A percentile compares a stretch with the other conserved stretches of the same genome.
Evolutionary conservation across 1,140 invertebrate species (phyloP).

Genomic region (Temnothorax nylanderi): DNA sequence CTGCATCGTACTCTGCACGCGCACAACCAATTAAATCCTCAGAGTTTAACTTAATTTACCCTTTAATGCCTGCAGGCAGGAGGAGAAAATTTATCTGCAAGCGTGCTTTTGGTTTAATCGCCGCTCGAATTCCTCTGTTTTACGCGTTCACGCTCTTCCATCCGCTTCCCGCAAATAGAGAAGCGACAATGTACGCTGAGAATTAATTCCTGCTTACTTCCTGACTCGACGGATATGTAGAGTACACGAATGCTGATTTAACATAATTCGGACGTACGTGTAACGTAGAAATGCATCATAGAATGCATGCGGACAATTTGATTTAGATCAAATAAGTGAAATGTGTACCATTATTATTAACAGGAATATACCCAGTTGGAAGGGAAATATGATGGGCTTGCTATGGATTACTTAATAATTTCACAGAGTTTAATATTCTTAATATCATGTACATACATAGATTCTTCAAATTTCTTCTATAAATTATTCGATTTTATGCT

Average conservation of each 20-base stretch:
- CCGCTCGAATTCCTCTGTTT: constrained; percentile 61
- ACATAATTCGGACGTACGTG: constrained; percentile 24
- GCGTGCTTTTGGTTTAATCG: constrained; percentile 67
- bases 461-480: neutral
- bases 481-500: neutral
- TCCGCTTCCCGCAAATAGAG: constrained; percentile 24
- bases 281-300: neutral
- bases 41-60: constrained; percentile 73
- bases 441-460: neutral
- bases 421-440: neutral
- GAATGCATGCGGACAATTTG: neutral
- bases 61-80: constrained; percentile 56
- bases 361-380: neutral
- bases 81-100: constrained; percentile 66
- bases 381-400: neutral
- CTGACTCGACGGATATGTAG: constrained; percentile 4
- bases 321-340: constrained; percentile 11
- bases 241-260: constrained; percentile 36
- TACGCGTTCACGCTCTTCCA: constrained; percentile 31
- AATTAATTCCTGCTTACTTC: constrained; percentile 33
- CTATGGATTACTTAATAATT: neutral
- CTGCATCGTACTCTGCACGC: neutral
- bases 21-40: constrained; percentile 66
- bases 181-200: constrained; percentile 2
- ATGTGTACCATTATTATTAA: neutral